Evolutionary conservation across 2,797 vertebrate species (phyloP).

Genomic region (Threskiornis aethiopicus): DNA sequence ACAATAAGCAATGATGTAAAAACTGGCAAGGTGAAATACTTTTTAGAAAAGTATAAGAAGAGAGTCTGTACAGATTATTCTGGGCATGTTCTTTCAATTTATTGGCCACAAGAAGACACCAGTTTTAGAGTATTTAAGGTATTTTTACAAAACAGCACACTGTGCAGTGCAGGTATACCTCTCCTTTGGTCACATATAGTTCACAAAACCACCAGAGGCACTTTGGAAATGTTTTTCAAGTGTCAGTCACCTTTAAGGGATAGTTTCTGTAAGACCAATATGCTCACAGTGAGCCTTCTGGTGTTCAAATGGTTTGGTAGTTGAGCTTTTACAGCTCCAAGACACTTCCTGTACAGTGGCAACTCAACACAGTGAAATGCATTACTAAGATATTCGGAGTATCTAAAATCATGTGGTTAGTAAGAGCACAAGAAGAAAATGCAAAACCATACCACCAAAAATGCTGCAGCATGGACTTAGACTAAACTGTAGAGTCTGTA

Average conservation of each 20-base stretch:
- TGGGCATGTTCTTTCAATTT: background rate
- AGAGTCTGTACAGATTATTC: background rate
- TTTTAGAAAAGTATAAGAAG: background rate
- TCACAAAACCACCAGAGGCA: background rate
- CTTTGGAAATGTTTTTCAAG: background rate
- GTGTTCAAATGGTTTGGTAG: background rate
- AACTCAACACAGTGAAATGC: background rate
- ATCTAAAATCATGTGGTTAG: background rate
- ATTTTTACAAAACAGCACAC: background rate
- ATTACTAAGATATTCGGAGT: background rate
- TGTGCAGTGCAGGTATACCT: background rate
- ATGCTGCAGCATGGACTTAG: background rate
- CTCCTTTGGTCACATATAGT: background rate
- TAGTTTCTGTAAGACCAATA: background rate
- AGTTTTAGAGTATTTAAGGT: background rate
- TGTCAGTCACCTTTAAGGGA: background rate
- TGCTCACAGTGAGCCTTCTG: fast-evolving
- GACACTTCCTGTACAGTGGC: background rate
- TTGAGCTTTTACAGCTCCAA: background rate
- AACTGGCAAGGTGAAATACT: background rate
- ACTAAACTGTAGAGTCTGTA: background rate
- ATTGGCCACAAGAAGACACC: background rate
- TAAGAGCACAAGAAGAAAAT: background rate
- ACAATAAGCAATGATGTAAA: background rate
- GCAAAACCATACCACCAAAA: background rate